Percentiles rank a stretch among this genome's conserved stretches.
phyloP scores from a whole-genome alignment of 2,888 invertebrate species.

The Zygothrica quintamaculata region DNA sequence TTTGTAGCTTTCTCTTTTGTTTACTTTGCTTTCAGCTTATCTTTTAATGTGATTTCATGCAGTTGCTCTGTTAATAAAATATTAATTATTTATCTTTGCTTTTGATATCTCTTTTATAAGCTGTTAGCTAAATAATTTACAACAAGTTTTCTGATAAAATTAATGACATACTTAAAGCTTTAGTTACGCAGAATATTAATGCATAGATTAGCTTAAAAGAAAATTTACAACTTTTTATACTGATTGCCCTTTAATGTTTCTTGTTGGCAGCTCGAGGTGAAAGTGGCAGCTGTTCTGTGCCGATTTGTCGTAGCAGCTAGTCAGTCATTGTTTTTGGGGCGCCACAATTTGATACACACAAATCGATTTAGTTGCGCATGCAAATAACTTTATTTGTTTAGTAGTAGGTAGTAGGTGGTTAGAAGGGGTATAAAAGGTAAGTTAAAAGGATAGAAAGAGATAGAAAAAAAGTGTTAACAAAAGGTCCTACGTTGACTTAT shows the following conservation, averaged over 20 bases:
- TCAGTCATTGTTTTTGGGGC: slow-evolving; percentile 44
- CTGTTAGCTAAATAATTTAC: too few relatives aligned
- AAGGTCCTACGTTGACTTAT: slow-evolving; percentile 58
- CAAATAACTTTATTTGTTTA: slow-evolving; percentile 78
- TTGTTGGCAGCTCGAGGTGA: slow-evolving; percentile 23
- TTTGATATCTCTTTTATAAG: too few relatives aligned
- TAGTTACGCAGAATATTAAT: too few relatives aligned
- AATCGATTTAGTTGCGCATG: slow-evolving; percentile 79
- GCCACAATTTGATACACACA: slow-evolving; percentile 73
- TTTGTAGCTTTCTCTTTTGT: background rate
- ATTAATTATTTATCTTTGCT: too few relatives aligned
- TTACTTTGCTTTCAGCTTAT: too few relatives aligned
- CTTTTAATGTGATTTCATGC: too few relatives aligned
- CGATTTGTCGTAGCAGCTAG: slow-evolving; percentile 48
- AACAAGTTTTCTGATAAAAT: too few relatives aligned
- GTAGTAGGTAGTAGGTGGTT: slow-evolving; percentile 33
- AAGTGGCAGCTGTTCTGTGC: slow-evolving; percentile 6
- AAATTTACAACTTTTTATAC: slow-evolving; percentile 14
- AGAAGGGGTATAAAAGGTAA: slow-evolving; percentile 7
- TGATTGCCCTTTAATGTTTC: slow-evolving; percentile 44
- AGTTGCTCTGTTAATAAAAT: too few relatives aligned
- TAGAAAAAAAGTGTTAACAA: slow-evolving; percentile 55
- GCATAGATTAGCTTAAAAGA: background rate
- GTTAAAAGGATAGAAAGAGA: slow-evolving; percentile 16
- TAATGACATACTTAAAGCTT: too few relatives aligned